A percentile compares a stretch with the other conserved stretches of the same genome.
Evolutionary conservation across 2,888 invertebrate genomes (phyloP).

Genomic region (Catonia carolina): DNA sequence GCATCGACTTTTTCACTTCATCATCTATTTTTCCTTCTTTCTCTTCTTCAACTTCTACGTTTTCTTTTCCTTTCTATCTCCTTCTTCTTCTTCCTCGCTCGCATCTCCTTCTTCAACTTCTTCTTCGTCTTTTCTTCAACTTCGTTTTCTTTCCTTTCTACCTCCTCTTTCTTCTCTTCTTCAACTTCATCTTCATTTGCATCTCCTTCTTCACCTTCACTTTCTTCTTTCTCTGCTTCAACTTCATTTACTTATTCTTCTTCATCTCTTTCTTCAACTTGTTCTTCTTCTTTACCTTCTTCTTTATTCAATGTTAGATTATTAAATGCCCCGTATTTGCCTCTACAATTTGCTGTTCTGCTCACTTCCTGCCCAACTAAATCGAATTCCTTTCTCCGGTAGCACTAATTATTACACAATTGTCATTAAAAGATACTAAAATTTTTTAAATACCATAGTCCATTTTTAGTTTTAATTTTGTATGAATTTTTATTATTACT

Average conservation of each 20-base stretch:
- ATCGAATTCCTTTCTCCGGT: no score
- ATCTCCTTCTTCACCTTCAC: neutral
- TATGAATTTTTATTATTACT: no score
- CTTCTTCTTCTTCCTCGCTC: neutral
- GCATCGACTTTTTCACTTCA: no score
- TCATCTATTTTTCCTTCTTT: conserved; percentile 4
- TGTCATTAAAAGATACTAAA: no score
- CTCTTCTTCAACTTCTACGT: conserved; percentile 13
- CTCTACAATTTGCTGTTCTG: no score
- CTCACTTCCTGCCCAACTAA: no score
- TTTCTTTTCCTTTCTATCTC: conserved; percentile 15
- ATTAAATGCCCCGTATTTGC: no score
- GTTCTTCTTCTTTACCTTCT: conserved; percentile 5
- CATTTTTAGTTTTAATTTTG: no score
- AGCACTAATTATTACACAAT: no score
- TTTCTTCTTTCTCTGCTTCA: neutral
- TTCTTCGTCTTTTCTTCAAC: neutral
- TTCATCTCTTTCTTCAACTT: neutral
- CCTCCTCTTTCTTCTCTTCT: neutral
- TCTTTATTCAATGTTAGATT: neutral
- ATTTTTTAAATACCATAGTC: no score
- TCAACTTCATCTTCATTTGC: neutral
- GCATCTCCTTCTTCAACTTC: conserved; percentile 13
- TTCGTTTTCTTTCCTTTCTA: neutral
- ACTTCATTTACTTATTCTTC: neutral